Base-by-base conservation (phyloP, 2,113 vertebrate species). In the Lagopus muta region DNA sequence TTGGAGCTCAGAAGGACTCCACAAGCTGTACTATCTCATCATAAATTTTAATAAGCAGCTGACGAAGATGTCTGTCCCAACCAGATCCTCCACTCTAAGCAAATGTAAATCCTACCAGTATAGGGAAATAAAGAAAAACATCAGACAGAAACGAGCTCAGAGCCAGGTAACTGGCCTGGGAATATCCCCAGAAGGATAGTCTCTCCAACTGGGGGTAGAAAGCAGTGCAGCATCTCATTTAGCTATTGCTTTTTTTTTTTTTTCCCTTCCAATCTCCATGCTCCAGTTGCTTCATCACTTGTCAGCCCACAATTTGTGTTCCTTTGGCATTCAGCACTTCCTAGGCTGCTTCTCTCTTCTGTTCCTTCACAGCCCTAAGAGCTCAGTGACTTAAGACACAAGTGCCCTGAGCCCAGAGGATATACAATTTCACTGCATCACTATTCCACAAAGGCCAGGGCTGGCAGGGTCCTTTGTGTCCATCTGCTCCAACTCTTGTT, bases 131-230 rank as follows among this genome's bases (percentile, higher is more conserved):
- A 60, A 54, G 8, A 18, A 34, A 67, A 57, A 10, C 15, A 77
- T 47, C 40, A 21, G 0, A 0, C 61, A 82, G 0, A 5, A n/a
- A 27, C 7, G 52, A 48, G 60, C 6, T 1, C 1, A 61, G n/a
- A 80, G 24, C 10, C n/a, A 45, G 62, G 24, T 32, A 50, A 47
- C 4, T 32, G 32, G 28, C n/a, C n/a, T n/a, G 50, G 57, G 47
- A 45, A n/a, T 30, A 73, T 32, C 38, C 15, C 27, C 18, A 34
- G 47, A 12, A 30, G 79, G 20, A 18, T 42, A 3, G 2, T 22
- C 50, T 78, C 34, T 52, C 7, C 66, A 0, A 0, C 6, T 0
- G 2, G 38, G 27, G 5, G 24, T n/a, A n/a, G 14, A 55, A 5
- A 34, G 19, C 12, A n/a, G 19, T 48, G 19, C 32, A 77, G 16